A percentile compares a stretch with the other conserved stretches of the same genome.
Conservation (phyloP, 2,888 invertebrate species). For the Leptopilina myrica region DNA sequence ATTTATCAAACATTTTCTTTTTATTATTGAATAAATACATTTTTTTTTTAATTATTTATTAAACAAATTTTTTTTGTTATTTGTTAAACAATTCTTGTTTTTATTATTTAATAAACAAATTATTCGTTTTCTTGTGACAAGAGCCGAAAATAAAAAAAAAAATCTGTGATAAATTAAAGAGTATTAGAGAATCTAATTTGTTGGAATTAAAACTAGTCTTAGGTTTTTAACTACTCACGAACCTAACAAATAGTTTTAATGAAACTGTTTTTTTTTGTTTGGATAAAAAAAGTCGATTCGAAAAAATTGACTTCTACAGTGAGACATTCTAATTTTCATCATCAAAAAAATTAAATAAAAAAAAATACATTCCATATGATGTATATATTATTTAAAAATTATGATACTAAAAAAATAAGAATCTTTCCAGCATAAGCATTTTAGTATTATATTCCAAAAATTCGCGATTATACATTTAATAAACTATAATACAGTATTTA, state of each 20-base stretch:
- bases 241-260: neutral
- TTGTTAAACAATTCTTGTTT: no score
- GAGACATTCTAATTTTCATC: neutral
- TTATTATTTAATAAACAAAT: no score
- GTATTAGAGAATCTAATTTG: neutral
- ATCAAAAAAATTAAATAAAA: neutral
- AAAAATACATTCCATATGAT: neutral
- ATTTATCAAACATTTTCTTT: no score
- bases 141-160: neutral
- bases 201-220: neutral
- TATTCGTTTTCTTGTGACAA: neutral
- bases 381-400: neutral
- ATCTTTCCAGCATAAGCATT: neutral
- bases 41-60: no score
- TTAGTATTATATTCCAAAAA: neutral
- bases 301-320: neutral
- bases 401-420: neutral
- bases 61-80: no score
- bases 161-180: conserved; percentile 11
- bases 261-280: no score
- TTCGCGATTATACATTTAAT: conserved; percentile 9
- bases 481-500: conserved; percentile 5
- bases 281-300: neutral
- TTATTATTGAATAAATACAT: no score
- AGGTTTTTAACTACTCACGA: no score